Percentiles rank a stretch among this genome's conserved stretches.
phyloP scores from a whole-genome alignment of 2,113 vertebrate genomes.

The Zosterops lateralis region DNA sequence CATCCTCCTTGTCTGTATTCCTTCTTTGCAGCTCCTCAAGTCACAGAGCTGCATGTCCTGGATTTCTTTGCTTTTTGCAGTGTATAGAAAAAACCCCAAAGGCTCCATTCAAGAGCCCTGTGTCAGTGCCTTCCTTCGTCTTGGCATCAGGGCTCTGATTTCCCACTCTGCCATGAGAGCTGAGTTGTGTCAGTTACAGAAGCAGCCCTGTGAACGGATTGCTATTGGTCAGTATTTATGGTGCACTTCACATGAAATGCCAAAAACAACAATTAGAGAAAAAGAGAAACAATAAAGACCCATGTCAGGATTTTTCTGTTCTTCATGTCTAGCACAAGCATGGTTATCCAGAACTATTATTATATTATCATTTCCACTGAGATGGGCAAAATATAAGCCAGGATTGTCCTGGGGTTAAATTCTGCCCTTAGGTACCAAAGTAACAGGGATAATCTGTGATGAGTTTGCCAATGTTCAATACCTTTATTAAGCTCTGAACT shows the following conservation, averaged over 20 bases:
- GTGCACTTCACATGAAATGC: not conserved
- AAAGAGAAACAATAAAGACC: not conserved
- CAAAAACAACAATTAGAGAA: not conserved
- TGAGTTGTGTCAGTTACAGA: rapidly evolving
- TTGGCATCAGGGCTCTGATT: not conserved
- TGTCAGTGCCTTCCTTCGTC: not conserved
- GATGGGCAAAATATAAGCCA: not conserved
- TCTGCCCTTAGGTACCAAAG: not conserved
- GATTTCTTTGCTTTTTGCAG: not conserved
- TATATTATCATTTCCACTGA: not conserved
- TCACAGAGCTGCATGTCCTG: not conserved
- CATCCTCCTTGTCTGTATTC: not conserved
- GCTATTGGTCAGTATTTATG: not conserved
- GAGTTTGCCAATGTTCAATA: not conserved
- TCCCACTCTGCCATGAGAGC: rapidly evolving
- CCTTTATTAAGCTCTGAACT: not conserved
- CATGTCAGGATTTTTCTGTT: not conserved
- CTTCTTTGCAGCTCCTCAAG: not conserved
- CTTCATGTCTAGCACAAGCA: not conserved
- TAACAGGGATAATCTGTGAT: not conserved
- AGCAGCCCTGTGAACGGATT: rapidly evolving
- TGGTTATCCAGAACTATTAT: not conserved
- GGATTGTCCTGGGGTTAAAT: not conserved
- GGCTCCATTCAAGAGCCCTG: not conserved
- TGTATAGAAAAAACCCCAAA: not conserved